A percentile compares a stretch with the other conserved stretches of the same genome.
Conservation (phyloP, 2,797 vertebrate species). For the Apodemus agrarius region DNA sequence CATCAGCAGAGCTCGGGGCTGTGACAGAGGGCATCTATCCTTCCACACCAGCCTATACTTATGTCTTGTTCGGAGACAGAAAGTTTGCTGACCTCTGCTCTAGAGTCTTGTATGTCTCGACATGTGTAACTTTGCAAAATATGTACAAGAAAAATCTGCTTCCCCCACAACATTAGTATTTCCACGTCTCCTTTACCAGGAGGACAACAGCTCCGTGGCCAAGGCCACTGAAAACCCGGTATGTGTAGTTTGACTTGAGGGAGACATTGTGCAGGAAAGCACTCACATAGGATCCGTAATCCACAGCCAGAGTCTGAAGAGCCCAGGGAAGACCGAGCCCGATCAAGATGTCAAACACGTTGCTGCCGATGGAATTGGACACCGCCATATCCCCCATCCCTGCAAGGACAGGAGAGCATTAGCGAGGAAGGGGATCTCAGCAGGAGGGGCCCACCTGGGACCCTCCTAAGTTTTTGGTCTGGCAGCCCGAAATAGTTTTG, state of each 20-base stretch:
- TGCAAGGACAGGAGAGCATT: constrained; percentile 80
- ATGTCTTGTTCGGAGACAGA: background rate
- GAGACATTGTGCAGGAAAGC: background rate
- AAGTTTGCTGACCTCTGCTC: background rate
- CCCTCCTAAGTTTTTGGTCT: background rate
- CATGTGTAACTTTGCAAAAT: background rate
- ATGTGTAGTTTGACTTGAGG: background rate
- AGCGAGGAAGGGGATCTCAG: background rate
- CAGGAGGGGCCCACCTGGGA: background rate
- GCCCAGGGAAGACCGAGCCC: constrained; percentile 97
- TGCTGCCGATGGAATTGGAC: constrained; percentile 98
- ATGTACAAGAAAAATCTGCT: background rate
- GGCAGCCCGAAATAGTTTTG: background rate
- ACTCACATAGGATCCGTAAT: constrained; percentile 96
- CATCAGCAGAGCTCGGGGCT: background rate
- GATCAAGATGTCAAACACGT: constrained; percentile 97
- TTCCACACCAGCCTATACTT: background rate
- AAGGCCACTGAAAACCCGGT: background rate
- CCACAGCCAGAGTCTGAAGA: constrained; percentile 94
- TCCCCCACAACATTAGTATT: background rate
- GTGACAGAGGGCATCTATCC: background rate
- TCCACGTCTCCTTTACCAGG: background rate
- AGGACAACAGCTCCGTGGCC: background rate
- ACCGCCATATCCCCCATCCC: constrained; percentile 99
- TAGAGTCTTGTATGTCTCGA: background rate